Evolutionary conservation across 2,113 vertebrate genomes (phyloP), one percentile per base, ranked within the genome.

Genomic region (Carassius gibelio): DNA sequence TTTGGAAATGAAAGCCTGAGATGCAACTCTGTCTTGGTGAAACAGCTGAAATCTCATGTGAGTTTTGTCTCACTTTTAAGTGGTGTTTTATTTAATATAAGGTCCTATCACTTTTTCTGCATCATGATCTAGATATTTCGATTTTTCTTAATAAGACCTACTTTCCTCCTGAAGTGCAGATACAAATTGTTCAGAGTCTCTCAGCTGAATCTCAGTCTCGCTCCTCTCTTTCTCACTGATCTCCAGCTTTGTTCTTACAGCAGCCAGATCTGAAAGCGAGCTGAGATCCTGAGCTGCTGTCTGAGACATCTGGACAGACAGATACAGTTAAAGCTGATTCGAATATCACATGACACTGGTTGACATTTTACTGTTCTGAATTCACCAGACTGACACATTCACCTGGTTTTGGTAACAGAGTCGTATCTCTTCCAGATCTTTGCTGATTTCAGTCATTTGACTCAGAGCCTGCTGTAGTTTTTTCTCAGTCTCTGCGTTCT

Each of bases 401-500:
- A 96, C 96, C 95, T 89, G 86, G 48, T 55, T 87, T 77, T 90
- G 89, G 84, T 93, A 93, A 75, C 85, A 84, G 74, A 64, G 85
- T 0, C 91, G 91, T 21, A 95, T 89, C 11, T 94, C 89, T n/a
- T 92, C 89, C 90, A 96, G 90, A 11, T 45, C 45, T 7, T 42
- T 84, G 59, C 80, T 92, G 84, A 94, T 83, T 15, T 8, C 62
- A 15, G 90, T 90, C 79, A 96, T 89, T 13, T 96, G 94, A 6
- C 92, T 85, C 87, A 96, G 88, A 1, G 94, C 94, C 7, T 90
- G 91, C 57, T 94, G 88, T 11, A 96, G 90, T 90, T 92, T 93
- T 62, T 87, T 71, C 2, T 83, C 88, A 2, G 88, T 85, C 8
- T 89, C 93, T 0, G 48, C 14, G 14, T 82, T 89, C 77, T 90